A percentile compares a stretch with the other conserved stretches of the same genome.
phyloP scores from a whole-genome alignment of 2,888 invertebrate genomes.

The Rhynchonema sp. region DNA sequence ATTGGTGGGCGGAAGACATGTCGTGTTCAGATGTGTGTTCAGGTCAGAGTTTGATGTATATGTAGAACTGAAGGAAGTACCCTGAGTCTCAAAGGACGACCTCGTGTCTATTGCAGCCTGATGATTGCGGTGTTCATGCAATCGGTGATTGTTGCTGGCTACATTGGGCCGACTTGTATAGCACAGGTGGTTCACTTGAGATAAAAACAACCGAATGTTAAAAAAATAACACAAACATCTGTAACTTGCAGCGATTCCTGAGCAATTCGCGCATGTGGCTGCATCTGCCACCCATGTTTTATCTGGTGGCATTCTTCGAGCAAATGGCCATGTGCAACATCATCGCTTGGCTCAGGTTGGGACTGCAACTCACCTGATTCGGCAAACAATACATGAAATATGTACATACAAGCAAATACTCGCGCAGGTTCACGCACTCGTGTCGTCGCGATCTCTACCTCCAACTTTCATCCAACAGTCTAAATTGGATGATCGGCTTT shows the following conservation, averaged over 20 bases:
- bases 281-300: background rate
- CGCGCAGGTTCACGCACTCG: background rate
- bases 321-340: background rate
- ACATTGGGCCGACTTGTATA: background rate
- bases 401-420: too few relatives aligned
- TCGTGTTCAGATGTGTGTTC: background rate
- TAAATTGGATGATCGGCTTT: background rate
- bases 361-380: too few relatives aligned
- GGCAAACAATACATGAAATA: too few relatives aligned
- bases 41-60: too few relatives aligned
- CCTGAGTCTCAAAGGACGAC: too few relatives aligned
- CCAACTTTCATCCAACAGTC: background rate
- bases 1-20: background rate
- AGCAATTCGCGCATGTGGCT: background rate
- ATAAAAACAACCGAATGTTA: too few relatives aligned
- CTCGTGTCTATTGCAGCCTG: too few relatives aligned
- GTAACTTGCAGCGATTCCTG: too few relatives aligned
- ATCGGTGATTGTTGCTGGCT: background rate
- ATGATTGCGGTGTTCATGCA: background rate
- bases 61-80: too few relatives aligned
- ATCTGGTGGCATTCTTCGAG: background rate
- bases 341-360: background rate
- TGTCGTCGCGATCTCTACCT: background rate
- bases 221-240: too few relatives aligned
- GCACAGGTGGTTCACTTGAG: too few relatives aligned